Base-by-base conservation (phyloP, 2,888 invertebrate genomes). In the Athalia cordata region DNA sequence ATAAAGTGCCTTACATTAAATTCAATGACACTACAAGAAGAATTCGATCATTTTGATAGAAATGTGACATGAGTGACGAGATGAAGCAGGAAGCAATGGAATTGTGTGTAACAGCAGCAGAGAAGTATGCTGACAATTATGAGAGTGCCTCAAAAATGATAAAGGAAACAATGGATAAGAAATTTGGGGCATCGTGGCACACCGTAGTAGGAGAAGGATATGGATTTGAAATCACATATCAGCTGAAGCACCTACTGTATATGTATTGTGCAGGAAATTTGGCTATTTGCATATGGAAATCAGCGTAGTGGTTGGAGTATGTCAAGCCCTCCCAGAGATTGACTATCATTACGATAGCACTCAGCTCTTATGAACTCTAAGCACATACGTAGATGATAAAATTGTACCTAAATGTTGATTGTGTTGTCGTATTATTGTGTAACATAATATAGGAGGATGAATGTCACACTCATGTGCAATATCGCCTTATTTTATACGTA, bases 171-270 rank as follows among this genome's bases (percentile, higher is more conserved):
- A 95, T 99, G 95, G 99, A 99, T 91, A 98, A 97, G 91, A 97
- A 97, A 89, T 98, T 97, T 90, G 98, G 98, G 3, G 95, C 97
- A 0, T 86, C 88, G 0, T 90, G 88, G 80, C 95, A 97, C 79
- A 98, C 98, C 94, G 95, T 98, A 0, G 96, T 99, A 4, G 99
- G 99, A 5, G 98, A 99, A 92, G 97, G 96, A 79, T 98, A 95
- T 91, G 98, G 98, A 66, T 97, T 97, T 90, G 97, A 97, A 90
- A 94, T 98, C 80, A 96, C 97, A 1, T 97, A 97, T 89, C 97
- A 98, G 91, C 95, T 96, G 79, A 96, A 96, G 88, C 95, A 95
- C 83, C 93, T 97, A 80, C 92, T 97, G 81, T 96, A 97, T 90
- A 93, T 98, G 93, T 98, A 95, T 91, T 97, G 97, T 87, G 98